Base-by-base conservation (phyloP, 2,113 vertebrate species). In the Lasiurus borealis region DNA sequence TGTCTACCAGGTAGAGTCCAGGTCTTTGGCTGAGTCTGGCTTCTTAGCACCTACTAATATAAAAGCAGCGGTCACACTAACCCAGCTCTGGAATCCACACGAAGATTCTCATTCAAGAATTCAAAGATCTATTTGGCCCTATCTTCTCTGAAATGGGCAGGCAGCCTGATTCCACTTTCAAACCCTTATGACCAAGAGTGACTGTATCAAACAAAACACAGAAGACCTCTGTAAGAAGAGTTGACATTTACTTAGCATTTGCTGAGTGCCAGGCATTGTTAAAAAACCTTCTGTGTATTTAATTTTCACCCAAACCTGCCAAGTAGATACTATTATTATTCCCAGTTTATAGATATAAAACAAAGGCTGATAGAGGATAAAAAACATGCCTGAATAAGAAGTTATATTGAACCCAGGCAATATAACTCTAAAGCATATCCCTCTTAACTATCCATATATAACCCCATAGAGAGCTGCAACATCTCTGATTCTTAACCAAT, bases 141-240 rank as follows among this genome's bases (percentile, higher is more conserved):
- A 27, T 85, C 16, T 44, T 85, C 68, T 91, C 62, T 82, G 34
- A 93, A 89, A 89, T 48, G 46, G 15, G n/a, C 69, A 86, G 36
- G 31, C 11, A 77, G 21, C 62, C 59, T 46, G 46, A 78, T 19
- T 78, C 66, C 31, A 75, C 36, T 77, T 77, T 77, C 44, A 85
- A 25, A 62, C 21, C 44, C 34, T 69, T 34, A 48, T 27, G 44
- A 85, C 29, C 4, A 19, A 95, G 64, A 78, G 36, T n/a, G n/a
- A n/a, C n/a, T n/a, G n/a, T n/a, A n/a, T n/a, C n/a, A n/a, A n/a
- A n/a, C n/a, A n/a, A 57, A 31, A 85, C 46, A 86, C 40, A 66
- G 46, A 29, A n/a, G 29, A 82, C 44, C 57, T 54, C 64, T 21
- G 48, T 72, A 64, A 57, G 83, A 84, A 68, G 13, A 73, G 29